These are phyloP conservation scores for Pseudorasbora parva DNA, from an alignment of 2,113 vertebrate genomes.

Conservation along the genomic window DNA sequence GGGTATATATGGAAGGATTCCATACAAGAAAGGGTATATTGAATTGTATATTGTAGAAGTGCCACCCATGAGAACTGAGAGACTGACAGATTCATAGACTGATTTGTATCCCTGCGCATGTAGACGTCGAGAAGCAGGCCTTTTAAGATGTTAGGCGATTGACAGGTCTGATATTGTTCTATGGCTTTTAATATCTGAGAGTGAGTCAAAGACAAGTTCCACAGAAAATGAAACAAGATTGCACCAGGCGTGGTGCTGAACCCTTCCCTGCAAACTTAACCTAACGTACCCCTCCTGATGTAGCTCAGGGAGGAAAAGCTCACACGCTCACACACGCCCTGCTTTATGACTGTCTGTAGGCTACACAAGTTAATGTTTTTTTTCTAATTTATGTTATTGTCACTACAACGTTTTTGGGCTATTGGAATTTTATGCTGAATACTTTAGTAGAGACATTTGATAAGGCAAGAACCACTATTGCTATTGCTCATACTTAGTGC, in stretches of 20 bases:
- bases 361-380: neutral
- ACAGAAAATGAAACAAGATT: slow-evolving; percentile 52
- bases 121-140: neutral
- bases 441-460: neutral
- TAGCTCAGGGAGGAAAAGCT: slow-evolving; percentile 7
- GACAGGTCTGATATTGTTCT: slow-evolving; percentile 73
- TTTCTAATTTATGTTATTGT: neutral
- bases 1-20: slow-evolving; percentile 45
- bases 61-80: neutral
- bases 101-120: slow-evolving; percentile 14
- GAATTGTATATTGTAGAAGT: neutral
- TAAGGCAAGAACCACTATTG: neutral
- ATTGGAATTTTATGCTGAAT: neutral
- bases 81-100: slow-evolving; percentile 7
- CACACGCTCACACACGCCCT: neutral
- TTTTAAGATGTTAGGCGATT: slow-evolving; percentile 59
- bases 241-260: slow-evolving; percentile 59
- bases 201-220: slow-evolving; percentile 53
- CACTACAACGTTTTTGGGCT: neutral
- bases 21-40: slow-evolving; percentile 38
- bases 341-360: slow-evolving; percentile 37
- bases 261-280: slow-evolving; percentile 42
- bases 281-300: slow-evolving; percentile 4
- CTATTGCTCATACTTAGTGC: neutral
- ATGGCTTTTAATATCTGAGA: slow-evolving; percentile 72